These are phyloP conservation scores for Cataglyphis hispanica DNA, from an alignment of 1,140 invertebrate genomes.

Conservation along the genomic window DNA sequence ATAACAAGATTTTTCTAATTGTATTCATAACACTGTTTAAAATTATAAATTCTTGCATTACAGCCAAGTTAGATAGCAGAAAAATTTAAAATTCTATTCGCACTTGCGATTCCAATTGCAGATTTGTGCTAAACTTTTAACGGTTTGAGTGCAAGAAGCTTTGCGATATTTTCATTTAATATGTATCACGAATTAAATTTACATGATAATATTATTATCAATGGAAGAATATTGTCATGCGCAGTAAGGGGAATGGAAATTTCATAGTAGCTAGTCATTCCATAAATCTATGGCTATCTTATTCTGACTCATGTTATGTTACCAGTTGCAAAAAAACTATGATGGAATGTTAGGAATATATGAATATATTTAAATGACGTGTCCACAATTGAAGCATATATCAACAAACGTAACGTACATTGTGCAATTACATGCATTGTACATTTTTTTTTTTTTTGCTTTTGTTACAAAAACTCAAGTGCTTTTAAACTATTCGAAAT, in stretches of 20 bases:
- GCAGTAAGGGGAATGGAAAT: conserved; percentile 2
- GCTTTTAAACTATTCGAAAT: too few relatives aligned
- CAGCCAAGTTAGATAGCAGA: background rate
- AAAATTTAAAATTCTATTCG: background rate
- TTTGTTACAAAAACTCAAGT: too few relatives aligned
- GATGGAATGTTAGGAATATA: conserved; percentile 25
- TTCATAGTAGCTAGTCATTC: conserved; percentile 44
- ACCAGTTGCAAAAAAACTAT: conserved; percentile 30
- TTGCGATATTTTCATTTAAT: background rate
- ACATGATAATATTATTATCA: conserved; percentile 48
- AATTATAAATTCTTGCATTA: background rate
- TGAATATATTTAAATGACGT: conserved; percentile 24
- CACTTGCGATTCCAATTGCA: background rate
- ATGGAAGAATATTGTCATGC: conserved; percentile 10
- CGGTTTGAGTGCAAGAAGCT: too few relatives aligned
- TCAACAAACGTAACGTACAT: background rate
- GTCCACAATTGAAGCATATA: conserved; percentile 5
- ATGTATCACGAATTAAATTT: conserved; percentile 23
- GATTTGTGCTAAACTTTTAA: conserved; percentile 12
- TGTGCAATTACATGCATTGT: background rate
- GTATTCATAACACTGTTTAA: background rate
- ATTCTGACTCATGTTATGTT: conserved; percentile 42
- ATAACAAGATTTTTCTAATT: background rate
- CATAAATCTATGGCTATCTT: conserved; percentile 2
- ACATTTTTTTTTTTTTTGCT: too few relatives aligned